These are phyloP conservation scores for Drosophila pandora DNA, from an alignment of 1,140 invertebrate species.

Conservation along the genomic window DNA sequence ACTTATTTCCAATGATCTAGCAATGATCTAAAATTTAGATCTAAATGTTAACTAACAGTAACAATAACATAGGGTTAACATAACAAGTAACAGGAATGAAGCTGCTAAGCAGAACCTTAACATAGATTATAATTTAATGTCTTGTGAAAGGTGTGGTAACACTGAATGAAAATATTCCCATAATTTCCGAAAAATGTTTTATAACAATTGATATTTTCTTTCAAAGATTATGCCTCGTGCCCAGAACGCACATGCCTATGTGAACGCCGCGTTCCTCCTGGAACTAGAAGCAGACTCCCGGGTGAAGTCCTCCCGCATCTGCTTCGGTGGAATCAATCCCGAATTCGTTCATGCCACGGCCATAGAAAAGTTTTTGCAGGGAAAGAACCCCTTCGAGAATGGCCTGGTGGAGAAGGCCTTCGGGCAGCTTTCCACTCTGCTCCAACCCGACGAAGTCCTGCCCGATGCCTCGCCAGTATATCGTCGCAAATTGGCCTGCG, in stretches of 20 bases:
- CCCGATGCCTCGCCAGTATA: conserved; percentile 88
- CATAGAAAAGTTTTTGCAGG: conserved; percentile 88
- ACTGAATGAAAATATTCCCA: too few species aligned
- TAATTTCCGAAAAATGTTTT: too few species aligned
- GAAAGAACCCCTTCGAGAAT: conserved; percentile 85
- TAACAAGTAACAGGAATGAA: too few species aligned
- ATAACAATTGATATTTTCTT: background rate
- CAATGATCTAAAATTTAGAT: too few species aligned
- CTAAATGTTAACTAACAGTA: background rate
- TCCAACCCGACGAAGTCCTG: conserved; percentile 87
- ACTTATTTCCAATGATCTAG: too few species aligned
- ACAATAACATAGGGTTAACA: too few species aligned
- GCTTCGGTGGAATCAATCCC: conserved; percentile 89
- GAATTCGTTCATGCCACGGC: conserved; percentile 89
- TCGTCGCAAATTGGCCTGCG: conserved; percentile 87
- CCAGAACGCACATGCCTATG: conserved; percentile 93
- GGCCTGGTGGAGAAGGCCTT: conserved; percentile 85
- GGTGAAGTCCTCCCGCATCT: conserved; percentile 78
- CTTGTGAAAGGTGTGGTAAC: too few species aligned
- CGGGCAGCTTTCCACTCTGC: conserved; percentile 85
- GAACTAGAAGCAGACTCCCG: conserved; percentile 84
- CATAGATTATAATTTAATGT: background rate
- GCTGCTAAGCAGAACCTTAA: background rate
- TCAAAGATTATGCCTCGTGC: conserved; percentile 90
- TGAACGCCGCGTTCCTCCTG: conserved; percentile 92